Percentiles rank a stretch among this genome's conserved stretches.
Conservation (phyloP, 2,113 vertebrate species). For the Mionectes macconnelli region DNA sequence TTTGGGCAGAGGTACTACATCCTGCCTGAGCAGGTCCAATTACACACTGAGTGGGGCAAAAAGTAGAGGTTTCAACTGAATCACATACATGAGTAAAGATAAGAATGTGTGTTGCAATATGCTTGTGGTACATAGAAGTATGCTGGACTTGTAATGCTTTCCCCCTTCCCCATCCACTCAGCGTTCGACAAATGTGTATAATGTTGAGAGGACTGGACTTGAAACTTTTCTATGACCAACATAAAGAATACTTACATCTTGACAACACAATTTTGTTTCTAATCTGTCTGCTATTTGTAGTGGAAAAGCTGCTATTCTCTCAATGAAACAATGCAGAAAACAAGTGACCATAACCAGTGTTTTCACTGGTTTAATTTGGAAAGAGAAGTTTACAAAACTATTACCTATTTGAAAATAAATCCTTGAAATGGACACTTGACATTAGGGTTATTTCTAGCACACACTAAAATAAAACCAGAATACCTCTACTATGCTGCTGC, state of each 20-base stretch:
- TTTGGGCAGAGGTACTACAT: background rate
- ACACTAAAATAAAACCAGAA: background rate
- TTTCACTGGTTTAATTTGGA: background rate
- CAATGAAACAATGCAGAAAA: background rate
- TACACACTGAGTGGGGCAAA: background rate
- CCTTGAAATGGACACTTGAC: background rate
- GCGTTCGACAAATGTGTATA: background rate
- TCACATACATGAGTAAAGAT: accelerated
- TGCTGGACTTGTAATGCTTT: no score
- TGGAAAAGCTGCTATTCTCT: background rate
- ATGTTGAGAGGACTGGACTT: background rate
- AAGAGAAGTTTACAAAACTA: background rate
- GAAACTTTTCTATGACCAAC: background rate
- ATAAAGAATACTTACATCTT: background rate
- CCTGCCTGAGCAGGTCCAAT: background rate
- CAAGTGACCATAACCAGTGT: background rate
- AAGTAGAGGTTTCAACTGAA: background rate
- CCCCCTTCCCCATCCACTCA: no score
- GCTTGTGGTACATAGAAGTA: no score
- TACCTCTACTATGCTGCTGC: background rate
- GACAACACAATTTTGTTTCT: background rate
- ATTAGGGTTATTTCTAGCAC: background rate
- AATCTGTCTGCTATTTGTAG: background rate
- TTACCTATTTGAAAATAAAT: background rate
- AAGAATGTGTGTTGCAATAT: no score